Evolutionary conservation across 2,888 invertebrate species (phyloP).

Genomic region (Amblyjoppa fuscipennis): DNA sequence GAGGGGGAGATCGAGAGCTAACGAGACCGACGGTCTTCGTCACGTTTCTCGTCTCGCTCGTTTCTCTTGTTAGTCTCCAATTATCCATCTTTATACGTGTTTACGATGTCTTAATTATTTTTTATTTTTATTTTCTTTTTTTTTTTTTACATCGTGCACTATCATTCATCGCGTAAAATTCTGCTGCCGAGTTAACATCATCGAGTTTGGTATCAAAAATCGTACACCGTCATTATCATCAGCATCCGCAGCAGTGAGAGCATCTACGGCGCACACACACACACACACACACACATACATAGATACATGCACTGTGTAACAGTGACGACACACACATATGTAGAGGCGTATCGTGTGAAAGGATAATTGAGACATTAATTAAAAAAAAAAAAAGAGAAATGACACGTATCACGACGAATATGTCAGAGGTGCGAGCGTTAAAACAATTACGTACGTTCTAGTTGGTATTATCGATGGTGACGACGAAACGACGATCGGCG

Average conservation of each 20-base stretch:
- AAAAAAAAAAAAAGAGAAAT: constrained; percentile 5
- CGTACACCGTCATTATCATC: background rate
- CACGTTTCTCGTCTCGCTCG: background rate
- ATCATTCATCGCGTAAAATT: constrained; percentile 1
- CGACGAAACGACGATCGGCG: constrained; percentile 52
- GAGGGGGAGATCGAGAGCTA: background rate
- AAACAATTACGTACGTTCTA: constrained; percentile 37
- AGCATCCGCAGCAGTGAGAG: background rate
- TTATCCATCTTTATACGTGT: constrained; percentile 35
- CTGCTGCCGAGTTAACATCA: constrained; percentile 33
- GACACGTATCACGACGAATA: constrained; percentile 32
- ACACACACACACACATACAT: background rate
- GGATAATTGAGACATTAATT: constrained; percentile 2
- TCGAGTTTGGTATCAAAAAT: constrained; percentile 26
- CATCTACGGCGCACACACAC: background rate
- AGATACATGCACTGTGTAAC: background rate
- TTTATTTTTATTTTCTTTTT: background rate
- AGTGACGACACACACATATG: constrained; percentile 3
- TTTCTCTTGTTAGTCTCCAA: constrained; percentile 18
- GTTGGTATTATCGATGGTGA: constrained; percentile 42
- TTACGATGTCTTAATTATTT: background rate
- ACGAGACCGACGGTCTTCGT: background rate
- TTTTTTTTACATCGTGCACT: constrained; percentile 26
- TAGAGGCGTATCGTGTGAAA: constrained; percentile 24
- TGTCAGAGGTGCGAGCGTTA: background rate